Evolutionary conservation across 2,888 invertebrate genomes (phyloP).

Genomic region (Spisula subtruncata): DNA sequence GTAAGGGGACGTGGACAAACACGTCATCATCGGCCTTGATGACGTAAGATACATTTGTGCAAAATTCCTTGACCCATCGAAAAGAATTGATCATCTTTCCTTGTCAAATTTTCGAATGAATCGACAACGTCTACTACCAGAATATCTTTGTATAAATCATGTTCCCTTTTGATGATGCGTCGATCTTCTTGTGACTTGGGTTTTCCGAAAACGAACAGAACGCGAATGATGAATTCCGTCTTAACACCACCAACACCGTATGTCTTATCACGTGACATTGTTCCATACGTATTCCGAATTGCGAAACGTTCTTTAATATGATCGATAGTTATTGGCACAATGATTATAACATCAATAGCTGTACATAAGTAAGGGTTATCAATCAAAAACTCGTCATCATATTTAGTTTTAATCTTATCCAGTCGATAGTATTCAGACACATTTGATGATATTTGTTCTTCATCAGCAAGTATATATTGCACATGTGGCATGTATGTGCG

Average conservation of each 20-base stretch:
- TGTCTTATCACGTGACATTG: slow-evolving; percentile 33
- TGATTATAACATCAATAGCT: slow-evolving; percentile 61
- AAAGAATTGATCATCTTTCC: slow-evolving; percentile 65
- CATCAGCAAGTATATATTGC: too few relatives aligned
- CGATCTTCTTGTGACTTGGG: too few relatives aligned
- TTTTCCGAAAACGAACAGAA: slow-evolving; percentile 23
- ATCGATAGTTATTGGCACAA: slow-evolving; percentile 64
- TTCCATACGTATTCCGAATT: slow-evolving; percentile 73
- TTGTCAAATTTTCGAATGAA: slow-evolving; percentile 59
- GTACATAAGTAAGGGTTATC: not conserved
- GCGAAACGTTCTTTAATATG: slow-evolving; percentile 65
- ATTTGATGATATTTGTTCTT: too few relatives aligned
- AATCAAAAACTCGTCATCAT: slow-evolving; percentile 9
- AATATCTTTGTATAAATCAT: slow-evolving; percentile 50
- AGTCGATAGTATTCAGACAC: not conserved
- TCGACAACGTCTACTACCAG: slow-evolving; percentile 62
- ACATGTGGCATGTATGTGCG: too few relatives aligned
- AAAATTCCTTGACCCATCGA: slow-evolving; percentile 56
- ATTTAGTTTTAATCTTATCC: not conserved
- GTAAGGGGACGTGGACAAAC: slow-evolving; percentile 57
- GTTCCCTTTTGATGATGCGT: slow-evolving; percentile 33
- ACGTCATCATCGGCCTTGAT: slow-evolving; percentile 69
- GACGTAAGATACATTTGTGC: slow-evolving; percentile 59
- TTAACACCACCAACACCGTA: not conserved
- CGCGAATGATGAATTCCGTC: not conserved